Percentiles rank a stretch among this genome's conserved stretches.
Evolutionary conservation across 2,888 invertebrate genomes (phyloP).

Genomic region (Ophion ellenae): DNA sequence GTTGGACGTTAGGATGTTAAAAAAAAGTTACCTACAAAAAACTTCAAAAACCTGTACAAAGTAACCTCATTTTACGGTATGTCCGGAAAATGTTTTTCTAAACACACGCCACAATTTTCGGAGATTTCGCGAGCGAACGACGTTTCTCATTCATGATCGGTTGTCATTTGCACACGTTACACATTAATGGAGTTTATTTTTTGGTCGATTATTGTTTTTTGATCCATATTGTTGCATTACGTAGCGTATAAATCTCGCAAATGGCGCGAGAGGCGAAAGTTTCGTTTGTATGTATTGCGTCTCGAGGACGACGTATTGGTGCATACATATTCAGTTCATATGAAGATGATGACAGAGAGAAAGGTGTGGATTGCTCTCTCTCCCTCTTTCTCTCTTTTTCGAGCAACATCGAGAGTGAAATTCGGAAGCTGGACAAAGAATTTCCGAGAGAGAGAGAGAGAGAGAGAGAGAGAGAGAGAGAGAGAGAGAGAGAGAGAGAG

Average conservation of each 20-base stretch:
- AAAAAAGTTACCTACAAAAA: no score
- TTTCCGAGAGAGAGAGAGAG: constrained; percentile 10
- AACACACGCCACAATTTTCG: no score
- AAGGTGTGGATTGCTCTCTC: constrained; percentile 35
- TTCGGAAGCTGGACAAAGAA: constrained; percentile 59
- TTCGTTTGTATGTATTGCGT: constrained; percentile 29
- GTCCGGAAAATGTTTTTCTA: no score
- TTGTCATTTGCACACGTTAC: no score
- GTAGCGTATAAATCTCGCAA: not conserved
- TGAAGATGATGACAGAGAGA: constrained; percentile 54
- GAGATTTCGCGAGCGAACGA: no score
- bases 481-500: constrained; percentile 34
- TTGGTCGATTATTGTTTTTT: not conserved
- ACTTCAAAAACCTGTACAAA: no score
- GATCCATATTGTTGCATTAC: constrained; percentile 27
- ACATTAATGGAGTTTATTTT: not conserved
- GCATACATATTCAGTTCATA: not conserved
- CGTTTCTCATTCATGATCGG: no score
- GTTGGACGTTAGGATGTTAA: no score
- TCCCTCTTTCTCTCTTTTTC: not conserved
- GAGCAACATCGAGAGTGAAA: constrained; percentile 63
- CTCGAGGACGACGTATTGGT: constrained; percentile 32
- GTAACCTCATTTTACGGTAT: no score
- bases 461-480: constrained; percentile 29
- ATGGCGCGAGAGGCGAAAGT: constrained; percentile 40